Conservation (phyloP, 2,888 invertebrate genomes). For the Thysanoteuthis rhombus region DNA sequence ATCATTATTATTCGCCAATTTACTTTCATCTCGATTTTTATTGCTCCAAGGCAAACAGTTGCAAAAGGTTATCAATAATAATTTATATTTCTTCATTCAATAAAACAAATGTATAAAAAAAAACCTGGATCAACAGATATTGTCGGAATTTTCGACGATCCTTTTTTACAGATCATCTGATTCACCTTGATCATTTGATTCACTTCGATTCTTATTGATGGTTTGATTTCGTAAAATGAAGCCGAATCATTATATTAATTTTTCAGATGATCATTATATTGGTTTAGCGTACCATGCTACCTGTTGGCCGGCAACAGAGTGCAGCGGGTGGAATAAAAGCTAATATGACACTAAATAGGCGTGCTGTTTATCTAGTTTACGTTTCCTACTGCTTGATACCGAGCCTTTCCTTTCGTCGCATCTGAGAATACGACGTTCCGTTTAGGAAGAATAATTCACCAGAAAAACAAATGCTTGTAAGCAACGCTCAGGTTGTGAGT, state of each 20-base stretch:
- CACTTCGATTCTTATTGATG: not conserved
- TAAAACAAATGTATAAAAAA: too few species aligned
- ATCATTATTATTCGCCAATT: too few species aligned
- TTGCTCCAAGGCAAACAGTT: too few species aligned
- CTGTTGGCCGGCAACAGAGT: not conserved
- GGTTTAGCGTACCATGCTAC: not conserved
- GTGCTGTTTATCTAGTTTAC: not conserved
- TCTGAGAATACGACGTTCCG: not conserved
- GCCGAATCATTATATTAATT: not conserved
- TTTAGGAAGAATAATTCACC: not conserved
- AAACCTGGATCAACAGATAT: not conserved
- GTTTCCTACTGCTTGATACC: not conserved
- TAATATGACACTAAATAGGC: not conserved
- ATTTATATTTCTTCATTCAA: too few species aligned
- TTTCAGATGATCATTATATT: not conserved
- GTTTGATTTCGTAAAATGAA: not conserved
- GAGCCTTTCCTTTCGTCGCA: not conserved
- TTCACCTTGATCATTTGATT: not conserved
- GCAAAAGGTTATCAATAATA: too few species aligned
- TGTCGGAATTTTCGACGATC: not conserved
- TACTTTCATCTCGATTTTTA: too few species aligned
- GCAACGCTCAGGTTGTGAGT: not conserved
- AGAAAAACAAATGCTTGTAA: not conserved
- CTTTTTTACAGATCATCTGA: not conserved
- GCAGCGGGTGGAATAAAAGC: not conserved